A percentile compares a stretch with the other conserved stretches of the same genome.
These are phyloP conservation scores for Gymnocypris eckloni DNA, from an alignment of 2,797 vertebrate species.

Conservation along the genomic window DNA sequence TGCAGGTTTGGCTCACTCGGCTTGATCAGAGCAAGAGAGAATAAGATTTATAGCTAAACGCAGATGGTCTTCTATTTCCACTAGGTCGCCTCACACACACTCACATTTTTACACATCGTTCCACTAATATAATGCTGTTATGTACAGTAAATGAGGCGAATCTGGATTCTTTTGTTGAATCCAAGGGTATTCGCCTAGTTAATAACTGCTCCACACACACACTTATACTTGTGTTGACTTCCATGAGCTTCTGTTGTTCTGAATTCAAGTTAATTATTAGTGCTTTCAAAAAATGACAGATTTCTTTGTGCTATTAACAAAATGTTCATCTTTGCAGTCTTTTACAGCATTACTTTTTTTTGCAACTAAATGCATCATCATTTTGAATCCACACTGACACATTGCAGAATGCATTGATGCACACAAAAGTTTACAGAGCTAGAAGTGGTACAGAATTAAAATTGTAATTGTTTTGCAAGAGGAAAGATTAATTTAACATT, in stretches of 20 bases:
- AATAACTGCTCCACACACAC: background rate
- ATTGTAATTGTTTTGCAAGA: background rate
- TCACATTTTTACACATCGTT: background rate
- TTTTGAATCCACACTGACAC: background rate
- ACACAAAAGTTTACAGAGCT: background rate
- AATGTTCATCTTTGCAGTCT: background rate
- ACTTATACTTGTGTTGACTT: background rate
- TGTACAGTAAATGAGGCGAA: background rate
- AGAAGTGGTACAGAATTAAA: background rate
- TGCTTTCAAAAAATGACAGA: background rate
- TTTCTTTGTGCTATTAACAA: background rate
- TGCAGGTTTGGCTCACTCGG: slow-evolving; percentile 43
- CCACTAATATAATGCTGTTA: slow-evolving; percentile 1
- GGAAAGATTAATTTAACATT: background rate
- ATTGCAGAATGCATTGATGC: background rate
- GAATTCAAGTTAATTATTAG: background rate
- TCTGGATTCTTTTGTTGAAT: slow-evolving; percentile 4
- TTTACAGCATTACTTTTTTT: background rate
- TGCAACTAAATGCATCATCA: background rate
- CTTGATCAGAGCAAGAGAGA: slow-evolving; percentile 37
- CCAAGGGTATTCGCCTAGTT: background rate
- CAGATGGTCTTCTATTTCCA: slow-evolving; percentile 49
- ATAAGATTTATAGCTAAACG: slow-evolving; percentile 52
- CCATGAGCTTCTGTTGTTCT: background rate
- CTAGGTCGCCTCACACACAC: background rate